A percentile compares a stretch with the other conserved stretches of the same genome.
Conservation (phyloP, 2,797 vertebrate genomes). For the Oreonectes daqikongensis region DNA sequence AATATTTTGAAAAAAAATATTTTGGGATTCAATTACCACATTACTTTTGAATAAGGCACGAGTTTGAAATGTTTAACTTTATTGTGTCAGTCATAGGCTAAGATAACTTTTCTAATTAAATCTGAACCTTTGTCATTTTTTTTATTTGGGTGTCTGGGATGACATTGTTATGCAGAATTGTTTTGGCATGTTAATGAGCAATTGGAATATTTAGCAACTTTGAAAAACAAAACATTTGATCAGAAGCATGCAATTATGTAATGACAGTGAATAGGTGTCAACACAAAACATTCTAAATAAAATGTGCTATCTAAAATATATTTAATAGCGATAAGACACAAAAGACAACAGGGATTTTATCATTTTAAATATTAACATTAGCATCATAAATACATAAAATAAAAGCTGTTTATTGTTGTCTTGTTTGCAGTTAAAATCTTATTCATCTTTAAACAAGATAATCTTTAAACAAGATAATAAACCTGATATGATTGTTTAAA, state of each 20-base stretch:
- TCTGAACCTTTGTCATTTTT: neutral
- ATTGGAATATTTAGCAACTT: slow-evolving; percentile 25
- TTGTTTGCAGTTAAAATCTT: neutral
- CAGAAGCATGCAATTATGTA: slow-evolving; percentile 21
- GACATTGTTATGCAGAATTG: slow-evolving; percentile 25
- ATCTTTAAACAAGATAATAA: too few relatives aligned
- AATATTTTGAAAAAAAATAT: neutral
- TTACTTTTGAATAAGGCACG: slow-evolving; percentile 15
- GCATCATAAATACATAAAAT: too few relatives aligned
- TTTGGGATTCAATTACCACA: slow-evolving; percentile 36
- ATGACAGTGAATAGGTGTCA: slow-evolving; percentile 8
- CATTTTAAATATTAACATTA: neutral
- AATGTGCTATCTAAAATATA: neutral
- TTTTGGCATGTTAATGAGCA: slow-evolving; percentile 44
- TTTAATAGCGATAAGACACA: neutral
- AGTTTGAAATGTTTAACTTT: slow-evolving; percentile 38
- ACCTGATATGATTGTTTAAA: too few relatives aligned
- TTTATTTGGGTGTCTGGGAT: neutral
- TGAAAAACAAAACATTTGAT: too few relatives aligned
- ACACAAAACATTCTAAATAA: neutral
- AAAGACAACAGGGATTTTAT: neutral
- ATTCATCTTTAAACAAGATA: neutral
- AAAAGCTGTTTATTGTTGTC: neutral
- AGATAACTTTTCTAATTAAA: slow-evolving; percentile 33
- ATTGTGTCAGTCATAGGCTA: slow-evolving; percentile 19